Evolutionary conservation across 53 echinoderm and acorn worm species (phyloP), one percentile per base, ranked within the genome.

Genomic region (Holothuria leucospilota): DNA sequence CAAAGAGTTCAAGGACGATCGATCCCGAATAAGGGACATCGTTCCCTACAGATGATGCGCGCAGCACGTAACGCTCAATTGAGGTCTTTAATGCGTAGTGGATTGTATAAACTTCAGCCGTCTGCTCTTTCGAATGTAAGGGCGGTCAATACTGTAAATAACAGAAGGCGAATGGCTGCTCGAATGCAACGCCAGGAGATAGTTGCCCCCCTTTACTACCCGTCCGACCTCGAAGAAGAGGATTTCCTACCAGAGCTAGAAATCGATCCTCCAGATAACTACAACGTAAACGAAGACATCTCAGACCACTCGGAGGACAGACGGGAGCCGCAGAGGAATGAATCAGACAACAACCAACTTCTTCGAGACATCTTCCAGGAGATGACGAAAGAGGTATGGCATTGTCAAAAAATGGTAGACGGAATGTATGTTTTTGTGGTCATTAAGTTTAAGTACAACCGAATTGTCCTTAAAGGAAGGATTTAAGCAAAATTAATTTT

Each of bases 241-340:
- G 85, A 85, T 58, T 49, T 70, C 62, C 77, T 82, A 16, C 83
- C 87, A 51, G 89, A 90, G 77, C 73, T 89, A 34, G 88, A 82
- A 81, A 89, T 81, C 10, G 92, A 92, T 53, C 89, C 86, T 41
- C 89, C 89, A 18, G 89, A 89, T 71, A 82, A 85, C 13, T 86
- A 92, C 74, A 65, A 78, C 61, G 85, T 62, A 29, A 60, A 46
- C 5, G 59, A 67, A 61, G 90, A 84, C 23, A 42, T 69, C 29
- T 27, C 34, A 62, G 78, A 85, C 69, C 58, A 86, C 61, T 86
- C 69, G 56, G 86, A 62, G n/a, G 62, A 46, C 24, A 84, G 84
- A 38, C 66, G 21, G 21, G 63, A 81, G 7, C 29, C 51, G n/a
- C 21, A 18, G 77, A 24, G 77, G 21, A 34, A 29, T 23, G 59